Base-by-base conservation (phyloP, 1,140 invertebrate genomes). In the Arion vulgaris region DNA sequence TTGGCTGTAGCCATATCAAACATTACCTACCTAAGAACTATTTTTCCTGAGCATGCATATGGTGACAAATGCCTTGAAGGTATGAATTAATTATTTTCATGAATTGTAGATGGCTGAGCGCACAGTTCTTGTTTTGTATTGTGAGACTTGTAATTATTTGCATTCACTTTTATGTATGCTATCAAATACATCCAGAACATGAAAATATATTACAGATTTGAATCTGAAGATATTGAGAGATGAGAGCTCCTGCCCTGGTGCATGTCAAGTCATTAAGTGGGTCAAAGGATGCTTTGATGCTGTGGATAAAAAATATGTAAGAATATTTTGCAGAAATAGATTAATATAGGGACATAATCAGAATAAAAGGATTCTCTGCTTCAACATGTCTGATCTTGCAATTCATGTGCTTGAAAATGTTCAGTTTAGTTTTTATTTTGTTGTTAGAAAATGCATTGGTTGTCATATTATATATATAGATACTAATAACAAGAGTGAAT, bases 301-400 rank as follows among this genome's bases (percentile, higher is more conserved):
- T 19, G 85, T 93, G 72, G 92, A 93, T 66, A 93, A 92, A 79
- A 93, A 93, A 92, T 93, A 93, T 90, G 93, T 93, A 90, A 92
- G 92, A 86, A 28, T 57, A 45, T 45, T 45, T 45, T 45, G 41
- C 15, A 7, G 15, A 45, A 45, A 45, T 45, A 45, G n/a, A n/a
- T n/a, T n/a, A n/a, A n/a, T n/a, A n/a, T n/a, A n/a, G n/a, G n/a
- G n/a, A n/a, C n/a, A n/a, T n/a, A n/a, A n/a, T n/a, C n/a, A n/a
- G n/a, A n/a, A n/a, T n/a, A n/a, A n/a, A n/a, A n/a, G n/a, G n/a
- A n/a, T n/a, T n/a, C n/a, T n/a, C n/a, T n/a, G n/a, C n/a, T n/a
- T n/a, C n/a, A n/a, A n/a, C n/a, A n/a, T n/a, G n/a, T n/a, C n/a
- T n/a, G n/a, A n/a, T n/a, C n/a, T n/a, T n/a, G n/a, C n/a, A n/a